Base-by-base conservation (phyloP, 1,140 invertebrate genomes). In the Drosophila malerkotliana region DNA sequence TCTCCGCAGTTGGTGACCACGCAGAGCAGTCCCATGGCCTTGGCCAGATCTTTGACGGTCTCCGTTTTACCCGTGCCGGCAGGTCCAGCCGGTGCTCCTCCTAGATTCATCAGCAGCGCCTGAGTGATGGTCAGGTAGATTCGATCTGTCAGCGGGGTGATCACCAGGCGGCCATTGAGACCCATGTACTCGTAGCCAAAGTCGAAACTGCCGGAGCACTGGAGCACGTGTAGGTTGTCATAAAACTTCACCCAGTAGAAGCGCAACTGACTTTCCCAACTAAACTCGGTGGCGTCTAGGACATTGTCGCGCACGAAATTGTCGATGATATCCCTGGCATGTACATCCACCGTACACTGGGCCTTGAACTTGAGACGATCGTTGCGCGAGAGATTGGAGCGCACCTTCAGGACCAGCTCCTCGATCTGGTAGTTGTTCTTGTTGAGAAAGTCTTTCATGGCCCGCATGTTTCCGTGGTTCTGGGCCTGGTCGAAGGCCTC, bases 171-270 rank as follows among this genome's bases (percentile, higher is more conserved):
- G 1, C 96, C 97, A 92, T 98, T 98, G 1, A 98, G 92, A 0
- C 98, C 98, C 97, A 98, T 98, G 84, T 98, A 98, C 90, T 98
- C 97, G 82, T 98, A 98, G 12, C 97, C 97, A 87, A 98, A 98
- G 59, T 97, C 95, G 90, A 98, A 98, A 24, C 93, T 91, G 34
- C 94, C 97, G 0, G 96, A 97, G 89, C 97, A 98, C 82, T 98
- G 97, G 48, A 95, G 93, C 6, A 98, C 95, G 89, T 95, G 94
- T 4, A 98, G 90, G 76, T 97, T 96, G 90, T 98, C 97, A 28
- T 95, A 92, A 69, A 95, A 93, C 84, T 96, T 96, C 2, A 96
- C 92, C 97, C 97, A 98, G 90, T 98, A 98, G 92, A 98, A 98
- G 71, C 97, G 93, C 58, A 98, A 93, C 92, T 98, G 97, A 88